A percentile compares a stretch with the other conserved stretches of the same genome.
Evolutionary conservation across 2,888 invertebrate genomes (phyloP).

Genomic region (Agrotis puta): DNA sequence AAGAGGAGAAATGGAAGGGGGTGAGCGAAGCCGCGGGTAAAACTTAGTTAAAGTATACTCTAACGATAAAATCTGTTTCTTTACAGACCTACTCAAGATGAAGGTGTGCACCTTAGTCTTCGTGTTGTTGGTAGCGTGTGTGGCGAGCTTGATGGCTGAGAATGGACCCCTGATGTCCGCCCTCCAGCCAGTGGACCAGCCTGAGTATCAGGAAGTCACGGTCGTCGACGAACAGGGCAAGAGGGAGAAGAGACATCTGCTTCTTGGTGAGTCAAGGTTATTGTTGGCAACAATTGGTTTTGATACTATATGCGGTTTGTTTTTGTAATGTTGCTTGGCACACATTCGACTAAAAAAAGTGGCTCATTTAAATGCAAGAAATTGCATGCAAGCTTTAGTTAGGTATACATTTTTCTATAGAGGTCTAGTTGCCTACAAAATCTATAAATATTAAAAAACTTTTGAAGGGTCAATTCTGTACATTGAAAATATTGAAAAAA

Average conservation of each 20-base stretch:
- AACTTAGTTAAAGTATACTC: background rate
- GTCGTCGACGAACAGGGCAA: constrained; percentile 60
- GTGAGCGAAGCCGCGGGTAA: too few relatives aligned
- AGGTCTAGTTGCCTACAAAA: too few relatives aligned
- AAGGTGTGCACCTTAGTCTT: constrained; percentile 71
- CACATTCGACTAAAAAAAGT: too few relatives aligned
- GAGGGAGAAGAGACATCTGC: constrained; percentile 80
- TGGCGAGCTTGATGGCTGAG: constrained; percentile 74
- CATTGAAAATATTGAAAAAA: too few relatives aligned
- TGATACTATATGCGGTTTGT: too few relatives aligned
- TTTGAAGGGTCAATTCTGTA: too few relatives aligned
- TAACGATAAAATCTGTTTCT: background rate
- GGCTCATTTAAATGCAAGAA: too few relatives aligned
- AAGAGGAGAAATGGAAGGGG: too few relatives aligned
- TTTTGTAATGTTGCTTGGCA: too few relatives aligned
- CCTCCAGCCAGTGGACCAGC: constrained; percentile 67
- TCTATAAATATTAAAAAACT: too few relatives aligned
- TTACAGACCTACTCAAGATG: constrained; percentile 62
- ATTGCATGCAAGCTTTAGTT: too few relatives aligned
- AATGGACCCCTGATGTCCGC: constrained; percentile 73
- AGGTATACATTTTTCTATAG: too few relatives aligned
- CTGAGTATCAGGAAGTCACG: constrained; percentile 54
- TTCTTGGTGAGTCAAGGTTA: constrained; percentile 74
- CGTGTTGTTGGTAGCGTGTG: constrained; percentile 78
- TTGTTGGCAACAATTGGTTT: background rate